A percentile compares a stretch with the other conserved stretches of the same genome.
phyloP scores from a whole-genome alignment of 2,113 vertebrate genomes.

The Poeciliopsis turrubarensis region DNA sequence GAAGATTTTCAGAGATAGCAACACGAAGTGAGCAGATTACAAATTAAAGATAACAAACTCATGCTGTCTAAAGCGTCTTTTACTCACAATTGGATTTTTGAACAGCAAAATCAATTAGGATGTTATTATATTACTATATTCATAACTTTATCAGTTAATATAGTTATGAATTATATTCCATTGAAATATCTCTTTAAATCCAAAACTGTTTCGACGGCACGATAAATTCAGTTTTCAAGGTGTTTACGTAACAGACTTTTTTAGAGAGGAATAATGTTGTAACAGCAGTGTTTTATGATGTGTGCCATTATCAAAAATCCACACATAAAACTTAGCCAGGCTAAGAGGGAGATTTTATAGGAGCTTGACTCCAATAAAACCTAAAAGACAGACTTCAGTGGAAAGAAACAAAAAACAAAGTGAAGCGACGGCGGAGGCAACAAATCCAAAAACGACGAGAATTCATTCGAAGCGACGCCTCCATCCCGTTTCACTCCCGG shows the following conservation, averaged over 20 bases:
- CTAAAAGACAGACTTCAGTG: not conserved
- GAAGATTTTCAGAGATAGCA: too few relatives aligned
- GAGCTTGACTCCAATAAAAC: not conserved
- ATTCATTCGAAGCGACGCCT: not conserved
- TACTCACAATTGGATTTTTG: too few relatives aligned
- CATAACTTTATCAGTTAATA: too few relatives aligned
- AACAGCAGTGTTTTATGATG: not conserved
- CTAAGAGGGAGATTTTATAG: not conserved
- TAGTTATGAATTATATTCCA: too few relatives aligned
- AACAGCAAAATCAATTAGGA: too few relatives aligned
- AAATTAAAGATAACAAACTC: too few relatives aligned
- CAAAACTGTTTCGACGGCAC: too few relatives aligned
- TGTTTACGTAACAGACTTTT: not conserved
- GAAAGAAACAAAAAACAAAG: not conserved
- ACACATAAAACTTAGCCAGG: not conserved
- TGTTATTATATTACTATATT: too few relatives aligned
- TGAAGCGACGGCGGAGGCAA: not conserved
- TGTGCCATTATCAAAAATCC: not conserved
- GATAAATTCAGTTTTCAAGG: too few relatives aligned
- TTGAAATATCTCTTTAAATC: too few relatives aligned
- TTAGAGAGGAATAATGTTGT: not conserved
- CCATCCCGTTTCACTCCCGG: not conserved
- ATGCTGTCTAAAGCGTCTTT: too few relatives aligned
- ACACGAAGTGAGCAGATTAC: too few relatives aligned
- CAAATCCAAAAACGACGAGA: not conserved